Percentiles rank a stretch among this genome's conserved stretches.
phyloP scores from a whole-genome alignment of 2,888 invertebrate genomes.

The Habroteleia sp. region DNA sequence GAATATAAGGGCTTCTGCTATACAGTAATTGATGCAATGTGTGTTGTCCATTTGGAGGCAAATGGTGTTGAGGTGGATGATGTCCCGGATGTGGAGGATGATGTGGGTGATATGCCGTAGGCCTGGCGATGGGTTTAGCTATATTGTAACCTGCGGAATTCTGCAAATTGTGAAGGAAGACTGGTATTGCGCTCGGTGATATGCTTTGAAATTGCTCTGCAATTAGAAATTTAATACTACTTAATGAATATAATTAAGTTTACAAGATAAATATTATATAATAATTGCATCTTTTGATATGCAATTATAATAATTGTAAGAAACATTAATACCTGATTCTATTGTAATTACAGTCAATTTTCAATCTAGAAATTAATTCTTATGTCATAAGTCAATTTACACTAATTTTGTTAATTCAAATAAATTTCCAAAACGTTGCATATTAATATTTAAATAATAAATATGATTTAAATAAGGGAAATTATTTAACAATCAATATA shows the following conservation, averaged over 20 bases:
- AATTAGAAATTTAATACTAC: constrained; percentile 53
- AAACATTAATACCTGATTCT: too few species aligned
- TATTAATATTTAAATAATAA: too few species aligned
- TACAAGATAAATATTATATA: too few species aligned
- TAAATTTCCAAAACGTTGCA: too few species aligned
- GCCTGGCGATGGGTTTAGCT: constrained; percentile 92
- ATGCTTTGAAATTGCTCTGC: constrained; percentile 78
- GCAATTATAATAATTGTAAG: too few species aligned
- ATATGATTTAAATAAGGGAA: too few species aligned
- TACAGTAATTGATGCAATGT: constrained; percentile 88
- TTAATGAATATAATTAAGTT: constrained; percentile 9
- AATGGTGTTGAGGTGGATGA: constrained; percentile 76
- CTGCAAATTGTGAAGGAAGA: constrained; percentile 78
- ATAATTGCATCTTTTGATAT: too few species aligned
- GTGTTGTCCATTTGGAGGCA: constrained; percentile 78
- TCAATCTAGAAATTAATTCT: too few species aligned
- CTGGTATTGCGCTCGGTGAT: constrained; percentile 75
- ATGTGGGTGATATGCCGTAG: constrained; percentile 85
- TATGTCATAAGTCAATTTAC: too few species aligned
- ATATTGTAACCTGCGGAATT: constrained; percentile 84
- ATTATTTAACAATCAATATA: too few species aligned
- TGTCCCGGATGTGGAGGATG: constrained; percentile 87
- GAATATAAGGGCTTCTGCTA: constrained; percentile 89
- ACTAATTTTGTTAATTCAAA: too few species aligned
- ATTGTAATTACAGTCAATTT: too few species aligned